Conservation (phyloP, 2,888 invertebrate species). For the Drosophila suboccidentalis region DNA sequence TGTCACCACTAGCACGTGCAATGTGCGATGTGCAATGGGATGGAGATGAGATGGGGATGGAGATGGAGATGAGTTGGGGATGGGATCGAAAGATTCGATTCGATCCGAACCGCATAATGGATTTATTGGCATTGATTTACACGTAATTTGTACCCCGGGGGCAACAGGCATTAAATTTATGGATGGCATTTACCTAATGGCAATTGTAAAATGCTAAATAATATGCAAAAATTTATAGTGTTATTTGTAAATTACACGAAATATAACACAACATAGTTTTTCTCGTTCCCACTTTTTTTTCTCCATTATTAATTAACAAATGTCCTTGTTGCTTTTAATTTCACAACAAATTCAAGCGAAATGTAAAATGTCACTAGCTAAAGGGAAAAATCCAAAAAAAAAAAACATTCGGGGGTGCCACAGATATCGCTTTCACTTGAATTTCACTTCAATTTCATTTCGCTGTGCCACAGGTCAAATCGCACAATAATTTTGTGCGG, state of each 20-base stretch:
- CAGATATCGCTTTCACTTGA: too few species aligned
- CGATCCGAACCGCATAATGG: constrained; percentile 50
- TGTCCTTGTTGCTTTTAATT: not conserved
- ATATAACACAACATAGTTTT: constrained; percentile 55
- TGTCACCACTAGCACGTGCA: constrained; percentile 1
- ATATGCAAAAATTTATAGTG: constrained; percentile 68
- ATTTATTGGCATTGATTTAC: constrained; percentile 67
- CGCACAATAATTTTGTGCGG: too few species aligned
- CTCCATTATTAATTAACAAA: constrained; percentile 8
- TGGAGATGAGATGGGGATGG: not conserved
- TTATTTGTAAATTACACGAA: constrained; percentile 74
- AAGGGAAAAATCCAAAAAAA: not conserved
- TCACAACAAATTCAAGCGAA: constrained; percentile 4
- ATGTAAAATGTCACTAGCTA: constrained; percentile 6
- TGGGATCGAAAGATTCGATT: constrained; percentile 4
- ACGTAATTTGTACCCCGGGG: constrained; percentile 23
- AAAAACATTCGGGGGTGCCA: too few species aligned
- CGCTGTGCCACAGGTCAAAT: too few species aligned
- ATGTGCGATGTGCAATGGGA: not conserved
- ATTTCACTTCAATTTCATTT: too few species aligned
- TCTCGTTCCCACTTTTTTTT: not conserved
- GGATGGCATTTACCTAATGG: constrained; percentile 76
- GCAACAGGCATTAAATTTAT: constrained; percentile 61
- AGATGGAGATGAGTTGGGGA: not conserved
- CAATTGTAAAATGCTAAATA: constrained; percentile 46